A percentile compares a stretch with the other conserved stretches of the same genome.
Evolutionary conservation across 2,888 invertebrate species (phyloP).

Genomic region (Tachina fera): DNA sequence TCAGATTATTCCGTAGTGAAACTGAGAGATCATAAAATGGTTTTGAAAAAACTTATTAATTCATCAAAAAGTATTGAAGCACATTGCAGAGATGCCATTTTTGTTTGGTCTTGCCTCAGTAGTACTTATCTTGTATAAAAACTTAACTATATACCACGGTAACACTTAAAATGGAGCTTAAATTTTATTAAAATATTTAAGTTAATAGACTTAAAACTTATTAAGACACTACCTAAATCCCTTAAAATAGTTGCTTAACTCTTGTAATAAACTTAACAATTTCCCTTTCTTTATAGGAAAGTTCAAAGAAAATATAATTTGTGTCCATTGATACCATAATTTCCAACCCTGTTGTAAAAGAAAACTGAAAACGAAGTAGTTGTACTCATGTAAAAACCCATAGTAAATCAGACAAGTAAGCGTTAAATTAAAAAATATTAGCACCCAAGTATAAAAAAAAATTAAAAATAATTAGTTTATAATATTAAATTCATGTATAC

Average conservation of each 20-base stretch:
- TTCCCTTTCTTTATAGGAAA: background rate
- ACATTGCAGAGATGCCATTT: background rate
- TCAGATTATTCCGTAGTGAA: no score
- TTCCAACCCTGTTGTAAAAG: conserved; percentile 51
- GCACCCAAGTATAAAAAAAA: no score
- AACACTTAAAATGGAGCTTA: background rate
- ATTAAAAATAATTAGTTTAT: background rate
- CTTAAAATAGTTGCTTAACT: background rate
- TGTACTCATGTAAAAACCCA: background rate
- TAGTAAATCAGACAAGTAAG: conserved; percentile 19
- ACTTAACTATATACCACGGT: background rate
- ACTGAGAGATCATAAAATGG: no score
- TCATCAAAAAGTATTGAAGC: background rate
- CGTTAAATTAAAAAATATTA: conserved; percentile 27
- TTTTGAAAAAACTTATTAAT: no score
- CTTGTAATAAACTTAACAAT: background rate
- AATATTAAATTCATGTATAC: background rate
- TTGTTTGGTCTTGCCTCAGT: background rate
- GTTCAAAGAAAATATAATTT: background rate
- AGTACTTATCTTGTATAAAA: conserved; percentile 11
- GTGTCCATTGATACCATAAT: background rate
- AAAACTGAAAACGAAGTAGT: conserved; percentile 41
- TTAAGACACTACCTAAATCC: background rate
- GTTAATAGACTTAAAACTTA: background rate
- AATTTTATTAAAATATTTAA: no score